phyloP scores from a whole-genome alignment of 2,113 vertebrate species.

The Heterocephalus glaber region DNA sequence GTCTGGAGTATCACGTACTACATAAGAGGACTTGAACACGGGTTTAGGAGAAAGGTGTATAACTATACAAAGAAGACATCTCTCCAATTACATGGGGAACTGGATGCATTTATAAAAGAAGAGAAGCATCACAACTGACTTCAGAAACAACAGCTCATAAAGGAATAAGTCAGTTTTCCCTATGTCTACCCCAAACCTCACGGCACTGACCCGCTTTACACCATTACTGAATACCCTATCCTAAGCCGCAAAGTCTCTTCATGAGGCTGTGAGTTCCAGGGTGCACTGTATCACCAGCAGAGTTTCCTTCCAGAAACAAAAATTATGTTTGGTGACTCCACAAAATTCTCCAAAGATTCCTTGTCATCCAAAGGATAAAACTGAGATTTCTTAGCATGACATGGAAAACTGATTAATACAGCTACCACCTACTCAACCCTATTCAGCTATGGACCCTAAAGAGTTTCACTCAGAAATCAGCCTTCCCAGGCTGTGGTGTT shows the following conservation, averaged over 20 bases:
- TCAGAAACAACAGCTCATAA: not conserved
- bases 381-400: not conserved
- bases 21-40: not conserved
- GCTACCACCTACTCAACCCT: not conserved
- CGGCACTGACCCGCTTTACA: not conserved
- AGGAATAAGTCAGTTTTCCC: not conserved
- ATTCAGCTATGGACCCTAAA: not conserved
- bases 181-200: not conserved
- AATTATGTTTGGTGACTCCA: not conserved
- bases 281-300: not conserved
- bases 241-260: not conserved
- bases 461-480: not conserved
- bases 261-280: not conserved
- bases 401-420: not conserved
- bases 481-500: not conserved
- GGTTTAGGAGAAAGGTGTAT: not conserved
- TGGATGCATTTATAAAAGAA: not conserved
- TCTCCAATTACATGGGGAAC: not conserved
- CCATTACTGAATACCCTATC: not conserved
- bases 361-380: not conserved
- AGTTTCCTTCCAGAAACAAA: conserved; percentile 41
- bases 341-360: conserved; percentile 21
- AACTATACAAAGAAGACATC: not conserved
- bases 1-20: not conserved
- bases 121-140: not conserved